These are phyloP conservation scores for Cotesia glomerata DNA, from an alignment of 1,140 invertebrate species.

Conservation along the genomic window DNA sequence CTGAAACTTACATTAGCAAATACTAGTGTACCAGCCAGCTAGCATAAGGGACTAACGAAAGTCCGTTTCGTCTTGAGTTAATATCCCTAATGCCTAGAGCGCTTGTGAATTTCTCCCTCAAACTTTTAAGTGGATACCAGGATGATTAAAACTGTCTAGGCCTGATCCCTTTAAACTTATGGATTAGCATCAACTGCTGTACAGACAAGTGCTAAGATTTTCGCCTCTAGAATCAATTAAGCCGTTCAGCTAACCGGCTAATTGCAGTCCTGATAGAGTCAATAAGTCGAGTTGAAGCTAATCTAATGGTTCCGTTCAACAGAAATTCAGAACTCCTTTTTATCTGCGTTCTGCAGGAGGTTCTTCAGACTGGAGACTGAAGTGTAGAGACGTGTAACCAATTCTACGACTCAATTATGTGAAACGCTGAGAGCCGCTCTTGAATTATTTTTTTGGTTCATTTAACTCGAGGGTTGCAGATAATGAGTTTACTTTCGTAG, in stretches of 20 bases:
- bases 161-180: conserved; percentile 20
- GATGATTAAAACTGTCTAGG: conserved; percentile 52
- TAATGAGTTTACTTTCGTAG: too few species aligned
- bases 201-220: conserved; percentile 46
- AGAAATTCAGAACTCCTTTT: too few species aligned
- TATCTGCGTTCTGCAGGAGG: too few species aligned
- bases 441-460: too few species aligned
- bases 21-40: conserved; percentile 10
- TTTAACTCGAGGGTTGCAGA: too few species aligned
- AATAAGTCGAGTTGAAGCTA: neutral
- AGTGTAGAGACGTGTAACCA: too few species aligned
- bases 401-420: too few species aligned
- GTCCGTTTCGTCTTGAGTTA: conserved; percentile 45
- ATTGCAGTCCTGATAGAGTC: conserved; percentile 26
- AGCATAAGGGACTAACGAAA: conserved; percentile 30
- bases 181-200: conserved; percentile 22
- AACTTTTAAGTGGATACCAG: conserved; percentile 38
- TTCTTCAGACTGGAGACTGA: too few species aligned
- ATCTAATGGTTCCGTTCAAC: neutral
- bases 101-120: conserved; percentile 38
- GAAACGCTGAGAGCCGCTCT: too few species aligned
- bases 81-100: conserved; percentile 43
- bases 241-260: conserved; percentile 50
- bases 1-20: too few species aligned
- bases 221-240: conserved; percentile 56